Evolutionary conservation across 2,113 vertebrate genomes (phyloP), one percentile per base, ranked within the genome.

Genomic region (Petrocephalus zakoni): DNA sequence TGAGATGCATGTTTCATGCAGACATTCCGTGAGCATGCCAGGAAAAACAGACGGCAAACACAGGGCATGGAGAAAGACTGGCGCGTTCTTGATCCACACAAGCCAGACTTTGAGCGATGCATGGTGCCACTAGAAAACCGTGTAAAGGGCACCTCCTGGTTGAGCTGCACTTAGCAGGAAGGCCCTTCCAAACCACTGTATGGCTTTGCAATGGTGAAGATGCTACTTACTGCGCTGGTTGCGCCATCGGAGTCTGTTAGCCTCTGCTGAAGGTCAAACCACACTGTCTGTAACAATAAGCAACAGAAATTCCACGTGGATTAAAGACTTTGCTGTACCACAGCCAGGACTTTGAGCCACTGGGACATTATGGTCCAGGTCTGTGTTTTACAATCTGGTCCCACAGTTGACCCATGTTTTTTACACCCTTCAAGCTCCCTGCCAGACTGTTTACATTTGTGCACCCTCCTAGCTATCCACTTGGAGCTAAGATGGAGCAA

Each of bases 231-330:
- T 92, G 96, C 94, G 90, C 96, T 96, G 64, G 96, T 92, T 0
- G 95, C 94, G 92, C 96, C 96, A 91, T 99, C 98, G 13, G 95
- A 96, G 91, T 98, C 97, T 0, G 96, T 97, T 93, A 99, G 96
- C 92, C 97, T 96, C 95, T 99, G 98, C 92, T 98, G 98, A 94
- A 99, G 96, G 93, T 99, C 98, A 91, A 99, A 97, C 95, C 96
- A 98, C 88, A 99, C 96, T 0, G 97, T 97, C 98, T 99, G 95
- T 89, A 95, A 94, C 90, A 90, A 91, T 89, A 94, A 90, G 89
- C 93, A 92, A 89, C 37, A 92, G 91, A 94, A 93, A 47, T 91
- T 81, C 91, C 91, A 90, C 87, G 89, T 91, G 89, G 92, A 89
- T 94, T 68, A 92, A 91, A 92, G 93, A 91, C 81, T 25, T 42